Evolutionary conservation across 2,888 invertebrate species (phyloP).

Genomic region (Hydrotaea diabolus): DNA sequence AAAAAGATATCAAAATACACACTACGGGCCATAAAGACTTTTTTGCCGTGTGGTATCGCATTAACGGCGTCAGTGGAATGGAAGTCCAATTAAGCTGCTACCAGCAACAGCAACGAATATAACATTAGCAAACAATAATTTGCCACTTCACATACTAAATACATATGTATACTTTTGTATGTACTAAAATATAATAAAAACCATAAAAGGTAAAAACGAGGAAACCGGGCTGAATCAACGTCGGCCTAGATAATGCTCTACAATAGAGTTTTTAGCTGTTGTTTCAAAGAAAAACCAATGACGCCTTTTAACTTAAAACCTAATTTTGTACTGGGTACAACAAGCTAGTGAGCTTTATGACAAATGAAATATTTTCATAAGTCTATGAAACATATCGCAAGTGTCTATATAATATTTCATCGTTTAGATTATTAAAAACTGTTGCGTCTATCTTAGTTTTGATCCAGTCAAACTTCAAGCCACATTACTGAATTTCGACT

Average conservation of each 20-base stretch:
- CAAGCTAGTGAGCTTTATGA: too few relatives aligned
- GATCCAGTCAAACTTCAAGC: too few relatives aligned
- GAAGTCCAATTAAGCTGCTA: constrained; percentile 28
- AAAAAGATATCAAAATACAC: constrained; percentile 8
- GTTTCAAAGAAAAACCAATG: too few relatives aligned
- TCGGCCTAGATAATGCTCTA: neutral
- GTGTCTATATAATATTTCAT: too few relatives aligned
- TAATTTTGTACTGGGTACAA: too few relatives aligned
- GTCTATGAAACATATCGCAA: too few relatives aligned
- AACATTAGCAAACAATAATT: neutral
- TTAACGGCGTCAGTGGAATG: constrained; percentile 36
- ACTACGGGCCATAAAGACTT: constrained; percentile 18
- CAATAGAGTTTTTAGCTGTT: neutral
- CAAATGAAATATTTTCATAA: too few relatives aligned
- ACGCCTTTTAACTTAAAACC: too few relatives aligned
- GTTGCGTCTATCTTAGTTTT: too few relatives aligned
- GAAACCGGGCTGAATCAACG: neutral
- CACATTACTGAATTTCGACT: too few relatives aligned
- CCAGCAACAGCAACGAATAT: constrained; percentile 38
- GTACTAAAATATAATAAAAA: neutral
- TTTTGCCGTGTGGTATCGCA: neutral
- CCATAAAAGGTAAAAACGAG: neutral
- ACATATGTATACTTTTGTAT: too few relatives aligned
- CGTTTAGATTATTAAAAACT: too few relatives aligned
- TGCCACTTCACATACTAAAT: constrained; percentile 1